A percentile compares a stretch with the other conserved stretches of the same genome.
phyloP scores from a whole-genome alignment of 2,113 vertebrate genomes.

The Fregata magnificens region DNA sequence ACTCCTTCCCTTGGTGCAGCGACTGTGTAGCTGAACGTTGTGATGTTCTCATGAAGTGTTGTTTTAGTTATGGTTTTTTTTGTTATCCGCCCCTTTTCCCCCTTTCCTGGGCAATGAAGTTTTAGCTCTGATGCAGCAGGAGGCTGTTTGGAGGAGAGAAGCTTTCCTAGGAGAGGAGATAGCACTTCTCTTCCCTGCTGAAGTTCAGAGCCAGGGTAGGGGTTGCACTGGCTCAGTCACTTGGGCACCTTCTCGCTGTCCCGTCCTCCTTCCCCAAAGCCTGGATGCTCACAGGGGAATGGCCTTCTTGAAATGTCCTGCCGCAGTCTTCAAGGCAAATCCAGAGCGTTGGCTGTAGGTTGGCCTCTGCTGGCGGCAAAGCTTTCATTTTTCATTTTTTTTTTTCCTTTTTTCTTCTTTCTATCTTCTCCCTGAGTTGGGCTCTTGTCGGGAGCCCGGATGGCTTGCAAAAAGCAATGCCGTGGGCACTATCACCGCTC shows the following conservation, averaged over 20 bases:
- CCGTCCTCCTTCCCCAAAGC: neutral
- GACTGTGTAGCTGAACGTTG: conserved; percentile 42
- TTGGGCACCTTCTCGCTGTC: neutral
- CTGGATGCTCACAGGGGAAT: neutral
- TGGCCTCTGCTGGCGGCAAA: neutral
- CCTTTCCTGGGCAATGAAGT: neutral
- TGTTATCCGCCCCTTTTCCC: neutral
- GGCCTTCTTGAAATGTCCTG: neutral
- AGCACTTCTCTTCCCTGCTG: neutral
- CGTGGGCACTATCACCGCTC: neutral
- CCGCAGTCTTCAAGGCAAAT: neutral
- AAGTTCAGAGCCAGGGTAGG: neutral
- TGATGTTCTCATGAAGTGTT: conserved; percentile 22
- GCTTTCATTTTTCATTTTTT: neutral
- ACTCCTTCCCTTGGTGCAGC: neutral
- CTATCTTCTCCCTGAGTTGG: neutral
- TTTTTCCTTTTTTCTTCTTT: neutral
- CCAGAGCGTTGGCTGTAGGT: neutral
- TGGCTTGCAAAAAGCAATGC: neutral
- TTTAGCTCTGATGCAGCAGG: neutral
- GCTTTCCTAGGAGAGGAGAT: neutral
- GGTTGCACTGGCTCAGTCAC: neutral
- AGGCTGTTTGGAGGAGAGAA: neutral
- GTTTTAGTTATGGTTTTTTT: neutral
- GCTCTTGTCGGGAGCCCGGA: neutral